Evolutionary conservation across 2,888 invertebrate species (phyloP).

Genomic region (Ectemnius cavifrons): DNA sequence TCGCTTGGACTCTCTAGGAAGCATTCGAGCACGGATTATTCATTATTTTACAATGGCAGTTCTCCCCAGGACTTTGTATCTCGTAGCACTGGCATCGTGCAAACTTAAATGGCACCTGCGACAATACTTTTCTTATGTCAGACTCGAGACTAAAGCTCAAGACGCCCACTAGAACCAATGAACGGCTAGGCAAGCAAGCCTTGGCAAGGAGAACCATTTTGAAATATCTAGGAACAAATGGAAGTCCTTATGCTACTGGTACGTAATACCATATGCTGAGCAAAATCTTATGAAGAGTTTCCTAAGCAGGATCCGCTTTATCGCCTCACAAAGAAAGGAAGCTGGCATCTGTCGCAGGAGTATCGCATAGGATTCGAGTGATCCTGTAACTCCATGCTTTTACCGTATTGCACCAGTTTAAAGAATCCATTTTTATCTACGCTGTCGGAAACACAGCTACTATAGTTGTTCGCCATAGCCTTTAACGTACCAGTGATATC

Average conservation of each 20-base stretch:
- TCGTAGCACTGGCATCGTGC: conserved; percentile 2
- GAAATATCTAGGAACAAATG: too few species aligned
- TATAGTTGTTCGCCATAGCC: background rate
- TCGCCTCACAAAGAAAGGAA: background rate
- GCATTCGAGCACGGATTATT: conserved; percentile 36
- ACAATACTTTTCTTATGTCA: conserved; percentile 3
- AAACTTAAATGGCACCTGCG: conserved; percentile 17
- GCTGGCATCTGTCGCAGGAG: background rate
- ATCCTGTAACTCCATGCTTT: background rate
- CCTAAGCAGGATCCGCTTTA: background rate
- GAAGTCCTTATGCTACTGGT: too few species aligned
- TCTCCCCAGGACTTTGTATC: conserved; percentile 12
- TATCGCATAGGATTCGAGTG: background rate
- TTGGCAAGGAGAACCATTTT: too few species aligned
- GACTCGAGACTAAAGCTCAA: too few species aligned
- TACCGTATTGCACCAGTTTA: background rate
- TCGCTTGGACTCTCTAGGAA: conserved; percentile 15
- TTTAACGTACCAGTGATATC: background rate
- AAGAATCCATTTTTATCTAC: background rate
- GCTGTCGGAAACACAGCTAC: background rate
- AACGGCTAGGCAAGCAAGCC: too few species aligned
- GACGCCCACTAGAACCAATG: too few species aligned
- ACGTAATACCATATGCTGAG: too few species aligned
- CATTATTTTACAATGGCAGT: conserved; percentile 46
- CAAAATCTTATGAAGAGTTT: too few species aligned